phyloP scores from a whole-genome alignment of 2,888 invertebrate genomes.

The Allacma fusca region DNA sequence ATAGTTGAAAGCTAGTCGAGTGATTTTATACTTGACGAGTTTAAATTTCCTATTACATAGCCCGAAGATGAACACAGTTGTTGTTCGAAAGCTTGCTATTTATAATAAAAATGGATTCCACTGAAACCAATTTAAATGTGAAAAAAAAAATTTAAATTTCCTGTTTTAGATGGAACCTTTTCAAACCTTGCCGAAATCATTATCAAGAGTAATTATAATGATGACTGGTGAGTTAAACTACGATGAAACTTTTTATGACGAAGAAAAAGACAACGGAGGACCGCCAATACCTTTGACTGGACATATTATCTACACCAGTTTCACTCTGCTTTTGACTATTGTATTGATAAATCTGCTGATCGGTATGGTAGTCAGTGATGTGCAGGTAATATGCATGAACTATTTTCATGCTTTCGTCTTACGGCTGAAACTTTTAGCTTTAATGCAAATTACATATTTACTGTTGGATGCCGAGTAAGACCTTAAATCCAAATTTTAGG shows the following conservation, averaged over 20 bases:
- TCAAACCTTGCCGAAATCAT: constrained; percentile 35
- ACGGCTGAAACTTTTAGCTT: background rate
- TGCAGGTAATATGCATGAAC: background rate
- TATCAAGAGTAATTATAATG: constrained; percentile 42
- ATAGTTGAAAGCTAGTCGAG: no score
- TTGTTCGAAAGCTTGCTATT: no score
- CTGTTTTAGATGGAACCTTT: constrained; percentile 22
- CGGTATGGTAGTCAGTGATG: constrained; percentile 43
- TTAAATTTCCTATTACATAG: no score
- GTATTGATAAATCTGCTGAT: constrained; percentile 39
- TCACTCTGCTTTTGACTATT: constrained; percentile 34
- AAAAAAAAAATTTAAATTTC: no score
- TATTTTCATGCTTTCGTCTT: background rate
- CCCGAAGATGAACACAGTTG: no score
- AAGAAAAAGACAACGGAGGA: constrained; percentile 5
- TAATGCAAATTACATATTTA: no score
- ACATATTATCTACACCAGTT: constrained; percentile 36
- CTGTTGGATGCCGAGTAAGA: no score
- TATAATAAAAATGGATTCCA: no score
- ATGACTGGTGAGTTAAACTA: constrained; percentile 43
- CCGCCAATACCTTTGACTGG: constrained; percentile 32
- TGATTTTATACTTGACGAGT: no score
- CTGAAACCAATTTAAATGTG: no score
- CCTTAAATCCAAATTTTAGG: no score
- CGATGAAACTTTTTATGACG: constrained; percentile 37